Base-by-base conservation (phyloP, 2,888 invertebrate species). In the Dermolepida albohirtum region DNA sequence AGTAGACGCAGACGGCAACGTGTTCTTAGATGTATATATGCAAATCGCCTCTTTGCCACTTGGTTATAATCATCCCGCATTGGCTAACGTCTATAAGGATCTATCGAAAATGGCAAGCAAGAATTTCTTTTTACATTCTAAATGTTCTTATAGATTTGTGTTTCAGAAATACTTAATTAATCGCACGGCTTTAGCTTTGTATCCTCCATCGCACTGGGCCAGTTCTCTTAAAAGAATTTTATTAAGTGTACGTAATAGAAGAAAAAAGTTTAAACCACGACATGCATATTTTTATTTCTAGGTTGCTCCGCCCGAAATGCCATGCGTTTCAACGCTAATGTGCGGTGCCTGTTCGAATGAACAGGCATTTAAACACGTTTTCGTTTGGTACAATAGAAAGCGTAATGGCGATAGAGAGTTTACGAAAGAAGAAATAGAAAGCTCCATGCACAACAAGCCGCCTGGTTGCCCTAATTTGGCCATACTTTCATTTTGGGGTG, bases 311-410 rank as follows among this genome's bases (percentile, higher is more conserved):
- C 85, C 87, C 34, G 94, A 94, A 1, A 82, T 97, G 59, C 85
- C 85, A 2, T 88, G 92, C 76, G 87, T 97, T 6, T 92, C 94
- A 49, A 98, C 98, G 0, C 98, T 98, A 97, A 95, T 97, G 90
- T 97, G 97, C 79, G 97, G 97, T 0, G 95, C 97, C 0, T 98
- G 98, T 77, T 95, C 98, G 0, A 96, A 97, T 80, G 98, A 99
- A 85, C 98, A 98, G 83, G 97, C 98, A 0, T 94, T 90, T 79
- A 99, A 99, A 84, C 91, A 92, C 52, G 92, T 94, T 44, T 97
- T 97, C 79, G 92, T 98, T 78, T 90, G 92, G 87, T 95, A 96
- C 78, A 88, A 89, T 71, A 89, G 87, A 34, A 91, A 89, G 70
- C 85, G 90, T 78, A 88, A 98, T 47, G 92, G 94, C 0, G 90